A percentile compares a stretch with the other conserved stretches of the same genome.
Evolutionary conservation across 2,888 invertebrate species (phyloP).

Genomic region (Cheilosia grossa): DNA sequence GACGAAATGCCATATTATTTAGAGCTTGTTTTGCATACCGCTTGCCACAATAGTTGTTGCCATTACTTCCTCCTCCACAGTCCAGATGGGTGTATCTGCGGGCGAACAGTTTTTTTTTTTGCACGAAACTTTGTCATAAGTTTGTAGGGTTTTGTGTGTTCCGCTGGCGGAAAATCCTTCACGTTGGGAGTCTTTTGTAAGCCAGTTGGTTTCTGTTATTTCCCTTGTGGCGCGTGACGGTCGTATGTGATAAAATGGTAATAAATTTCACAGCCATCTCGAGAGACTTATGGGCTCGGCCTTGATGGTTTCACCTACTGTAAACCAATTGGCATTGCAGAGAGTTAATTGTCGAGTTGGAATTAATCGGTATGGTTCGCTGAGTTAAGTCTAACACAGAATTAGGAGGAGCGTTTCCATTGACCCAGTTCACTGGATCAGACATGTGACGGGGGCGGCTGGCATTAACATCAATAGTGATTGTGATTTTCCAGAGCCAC

Average conservation of each 20-base stretch:
- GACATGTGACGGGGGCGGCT: neutral
- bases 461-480: constrained; percentile 15
- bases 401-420: constrained; percentile 29
- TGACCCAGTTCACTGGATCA: constrained; percentile 47
- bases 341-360: constrained; percentile 20
- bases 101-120: constrained; percentile 12
- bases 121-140: constrained; percentile 63
- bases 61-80: constrained; percentile 67
- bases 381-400: neutral
- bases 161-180: constrained; percentile 54
- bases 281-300: constrained; percentile 54
- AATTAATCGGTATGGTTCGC: constrained; percentile 17
- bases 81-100: constrained; percentile 47
- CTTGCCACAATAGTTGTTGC: constrained; percentile 7
- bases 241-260: constrained; percentile 52
- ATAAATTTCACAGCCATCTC: constrained; percentile 65
- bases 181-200: constrained; percentile 35
- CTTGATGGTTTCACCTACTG: constrained; percentile 28
- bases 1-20: constrained; percentile 59
- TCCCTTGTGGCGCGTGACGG: constrained; percentile 71
- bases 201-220: constrained; percentile 50
- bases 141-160: constrained; percentile 9
- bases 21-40: constrained; percentile 62
- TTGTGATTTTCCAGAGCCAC: constrained; percentile 27
- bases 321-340: constrained; percentile 33